Conservation (phyloP, 1,140 invertebrate species). For the Platorchestia sp. region DNA sequence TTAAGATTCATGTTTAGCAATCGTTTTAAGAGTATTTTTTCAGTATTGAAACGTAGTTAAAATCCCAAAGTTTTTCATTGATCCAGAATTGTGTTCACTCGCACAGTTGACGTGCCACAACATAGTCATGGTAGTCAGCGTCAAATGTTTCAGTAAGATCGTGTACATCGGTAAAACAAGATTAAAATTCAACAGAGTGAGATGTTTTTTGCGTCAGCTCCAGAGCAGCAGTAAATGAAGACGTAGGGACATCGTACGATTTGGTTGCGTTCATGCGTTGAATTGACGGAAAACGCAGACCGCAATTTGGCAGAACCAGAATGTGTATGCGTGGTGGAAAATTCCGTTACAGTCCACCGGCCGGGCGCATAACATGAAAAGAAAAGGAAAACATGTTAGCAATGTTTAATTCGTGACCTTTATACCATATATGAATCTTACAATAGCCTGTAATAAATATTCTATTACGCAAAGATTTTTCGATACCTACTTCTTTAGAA, state of each 20-base stretch:
- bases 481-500: neutral
- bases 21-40: neutral
- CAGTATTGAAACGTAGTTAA: neutral
- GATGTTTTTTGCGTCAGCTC: neutral
- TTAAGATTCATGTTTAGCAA: neutral
- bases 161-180: neutral
- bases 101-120: neutral
- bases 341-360: neutral
- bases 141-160: neutral
- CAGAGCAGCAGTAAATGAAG: neutral
- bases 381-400: neutral
- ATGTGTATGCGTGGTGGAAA: neutral
- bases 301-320: neutral
- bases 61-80: neutral
- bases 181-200: neutral
- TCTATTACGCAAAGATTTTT: neutral
- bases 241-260: too few species aligned
- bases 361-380: neutral
- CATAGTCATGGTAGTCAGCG: neutral
- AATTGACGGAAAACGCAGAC: neutral
- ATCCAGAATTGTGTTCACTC: neutral
- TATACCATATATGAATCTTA: neutral
- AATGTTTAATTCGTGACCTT: neutral
- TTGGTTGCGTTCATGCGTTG: too few species aligned
- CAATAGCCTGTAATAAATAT: neutral